A percentile compares a stretch with the other conserved stretches of the same genome.
These are phyloP conservation scores for Sander vitreus DNA, from an alignment of 2,113 vertebrate genomes.

Conservation along the genomic window DNA sequence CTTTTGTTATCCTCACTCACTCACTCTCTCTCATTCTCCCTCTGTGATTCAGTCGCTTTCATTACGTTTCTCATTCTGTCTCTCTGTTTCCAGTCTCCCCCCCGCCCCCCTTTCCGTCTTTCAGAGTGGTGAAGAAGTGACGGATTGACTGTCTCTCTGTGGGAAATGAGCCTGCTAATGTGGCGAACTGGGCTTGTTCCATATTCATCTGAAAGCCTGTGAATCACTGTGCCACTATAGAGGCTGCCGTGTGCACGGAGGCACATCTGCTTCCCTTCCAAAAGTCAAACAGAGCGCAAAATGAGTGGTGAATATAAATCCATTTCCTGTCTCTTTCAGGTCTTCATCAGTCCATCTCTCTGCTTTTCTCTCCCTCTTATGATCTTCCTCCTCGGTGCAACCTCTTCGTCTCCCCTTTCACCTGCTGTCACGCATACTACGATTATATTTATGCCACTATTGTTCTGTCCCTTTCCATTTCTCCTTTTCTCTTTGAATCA, in stretches of 20 bases:
- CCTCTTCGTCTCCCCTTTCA: conserved; percentile 49
- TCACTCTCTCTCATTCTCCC: conserved; percentile 32
- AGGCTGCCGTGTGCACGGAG: conserved; percentile 48
- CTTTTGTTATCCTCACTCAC: conserved; percentile 28
- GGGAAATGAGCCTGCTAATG: conserved; percentile 79
- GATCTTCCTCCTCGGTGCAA: conserved; percentile 31
- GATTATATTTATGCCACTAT: conserved; percentile 36
- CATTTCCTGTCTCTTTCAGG: conserved; percentile 72
- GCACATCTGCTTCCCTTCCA: conserved; percentile 66
- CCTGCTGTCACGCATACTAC: conserved; percentile 47
- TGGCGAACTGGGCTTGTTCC: conserved; percentile 71
- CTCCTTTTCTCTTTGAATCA: conserved; percentile 50
- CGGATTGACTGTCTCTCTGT: conserved; percentile 65
- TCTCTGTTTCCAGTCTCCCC: not conserved
- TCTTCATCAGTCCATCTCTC: conserved; percentile 70
- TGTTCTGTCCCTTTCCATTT: conserved; percentile 28
- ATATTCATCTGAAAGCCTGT: conserved; percentile 75
- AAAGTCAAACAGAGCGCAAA: conserved; percentile 73
- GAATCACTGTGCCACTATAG: conserved; percentile 57
- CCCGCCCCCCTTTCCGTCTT: not conserved
- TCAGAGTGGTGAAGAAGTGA: conserved; percentile 57
- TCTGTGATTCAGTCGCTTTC: conserved; percentile 16
- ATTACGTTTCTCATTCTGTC: conserved; percentile 32
- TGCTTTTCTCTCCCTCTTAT: conserved; percentile 15
- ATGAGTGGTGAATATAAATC: conserved; percentile 69